Base-by-base conservation (phyloP, 1,140 invertebrate species). In the Steinernema khuongi region DNA sequence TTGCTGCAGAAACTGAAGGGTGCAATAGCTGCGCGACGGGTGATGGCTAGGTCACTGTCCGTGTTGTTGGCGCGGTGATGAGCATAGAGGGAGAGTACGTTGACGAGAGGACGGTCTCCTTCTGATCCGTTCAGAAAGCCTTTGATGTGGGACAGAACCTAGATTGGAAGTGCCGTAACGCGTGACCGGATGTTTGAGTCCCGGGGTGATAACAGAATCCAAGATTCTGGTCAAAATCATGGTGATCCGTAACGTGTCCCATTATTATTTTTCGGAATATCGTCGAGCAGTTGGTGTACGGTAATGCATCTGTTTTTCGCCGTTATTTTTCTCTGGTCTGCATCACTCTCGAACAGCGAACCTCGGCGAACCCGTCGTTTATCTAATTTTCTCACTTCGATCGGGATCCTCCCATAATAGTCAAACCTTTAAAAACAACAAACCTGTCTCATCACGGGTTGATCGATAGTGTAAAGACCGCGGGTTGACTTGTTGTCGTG, bases 1-100 rank as follows among this genome's bases (percentile, higher is more conserved):
- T 50, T 70, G 31, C 85, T 75, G 76, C 82, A 84, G 67, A 81
- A 84, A 1, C 79, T 75, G 67, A 86, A 84, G 1, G 80, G 79
- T 14, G 79, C 79, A 14, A 71, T 74, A 18, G 79, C 75, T 33
- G 79, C 74, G 1, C 66, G 72, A 41, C 79, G 19, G 1, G 77
- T 66, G 31, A 50, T 75, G 14, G 71, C 41, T 14, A 80, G 32
- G 50, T 80, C 79, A 17, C 33, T 44, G n/a, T 36, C 41, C 0
- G 71, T 60, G 19, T 43, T 31, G 28, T 76, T 73, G 26, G 29
- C 18, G 33, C 75, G 68, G 41, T 74, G 31, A n/a, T 30, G 33
- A 26, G 71, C 71, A 32, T 43, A 78, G 41, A 43, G 26, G n/a
- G 73, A 70, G 44, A 78, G 71, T n/a, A 7, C 14, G 22, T 26